phyloP scores from a whole-genome alignment of 2,113 vertebrate genomes.

The Pygoscelis antarcticus region DNA sequence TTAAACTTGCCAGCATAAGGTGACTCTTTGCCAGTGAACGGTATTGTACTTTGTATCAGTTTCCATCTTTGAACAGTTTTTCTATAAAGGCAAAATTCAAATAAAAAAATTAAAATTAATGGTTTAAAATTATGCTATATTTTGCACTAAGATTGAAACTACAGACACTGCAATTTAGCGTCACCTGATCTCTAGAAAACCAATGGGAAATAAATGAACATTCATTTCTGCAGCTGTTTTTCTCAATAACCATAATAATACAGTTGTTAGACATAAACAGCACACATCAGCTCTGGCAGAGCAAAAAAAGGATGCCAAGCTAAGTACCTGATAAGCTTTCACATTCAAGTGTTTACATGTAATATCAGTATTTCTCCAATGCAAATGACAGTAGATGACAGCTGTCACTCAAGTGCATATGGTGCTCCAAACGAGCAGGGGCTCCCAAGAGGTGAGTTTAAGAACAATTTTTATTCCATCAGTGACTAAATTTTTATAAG shows the following conservation, averaged over 20 bases:
- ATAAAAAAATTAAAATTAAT: neutral
- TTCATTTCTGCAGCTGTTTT: slow-evolving; percentile 45
- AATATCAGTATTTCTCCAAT: neutral
- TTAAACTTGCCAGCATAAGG: neutral
- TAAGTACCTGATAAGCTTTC: slow-evolving; percentile 36
- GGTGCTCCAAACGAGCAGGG: neutral
- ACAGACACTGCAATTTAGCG: slow-evolving; percentile 1
- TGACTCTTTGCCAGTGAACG: neutral
- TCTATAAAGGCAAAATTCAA: neutral
- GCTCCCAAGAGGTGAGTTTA: neutral
- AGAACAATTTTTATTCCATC: neutral
- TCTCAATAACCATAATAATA: slow-evolving; percentile 24
- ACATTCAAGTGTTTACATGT: neutral
- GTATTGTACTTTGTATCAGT: neutral
- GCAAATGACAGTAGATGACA: neutral
- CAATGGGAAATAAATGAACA: slow-evolving; percentile 9
- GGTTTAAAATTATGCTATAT: neutral
- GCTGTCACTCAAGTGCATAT: neutral
- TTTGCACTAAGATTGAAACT: neutral
- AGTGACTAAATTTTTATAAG: neutral
- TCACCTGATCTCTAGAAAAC: slow-evolving; percentile 26
- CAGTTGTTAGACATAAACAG: neutral
- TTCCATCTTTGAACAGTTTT: neutral
- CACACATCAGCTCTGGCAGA: neutral
- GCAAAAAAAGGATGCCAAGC: neutral